Evolutionary conservation across 2,888 invertebrate genomes (phyloP).

Genomic region (Drosophila cracens): DNA sequence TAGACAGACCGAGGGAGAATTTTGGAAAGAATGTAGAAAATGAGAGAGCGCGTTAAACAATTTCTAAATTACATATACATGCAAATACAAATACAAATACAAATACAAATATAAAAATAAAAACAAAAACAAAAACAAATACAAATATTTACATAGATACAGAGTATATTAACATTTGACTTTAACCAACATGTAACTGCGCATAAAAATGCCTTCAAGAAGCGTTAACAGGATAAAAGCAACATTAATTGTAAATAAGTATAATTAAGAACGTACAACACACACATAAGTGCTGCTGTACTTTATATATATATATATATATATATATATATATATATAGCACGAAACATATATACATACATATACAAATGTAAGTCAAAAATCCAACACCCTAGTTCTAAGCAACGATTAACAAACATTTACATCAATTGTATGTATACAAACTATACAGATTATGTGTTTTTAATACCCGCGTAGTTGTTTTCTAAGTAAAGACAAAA

Average conservation of each 20-base stretch:
- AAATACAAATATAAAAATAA: constrained; percentile 3
- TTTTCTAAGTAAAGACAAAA: constrained; percentile 34
- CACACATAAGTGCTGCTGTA: constrained; percentile 30
- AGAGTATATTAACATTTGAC: constrained; percentile 34
- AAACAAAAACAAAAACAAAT: constrained; percentile 3
- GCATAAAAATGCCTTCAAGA: constrained; percentile 72
- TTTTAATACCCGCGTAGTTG: constrained; percentile 58
- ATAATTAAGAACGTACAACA: constrained; percentile 15
- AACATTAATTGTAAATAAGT: constrained; percentile 67
- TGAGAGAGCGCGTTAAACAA: constrained; percentile 1
- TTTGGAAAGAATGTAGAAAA: constrained; percentile 1
- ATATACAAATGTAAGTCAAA: constrained; percentile 23
- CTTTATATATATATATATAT: constrained; percentile 33
- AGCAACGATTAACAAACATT: constrained; percentile 25
- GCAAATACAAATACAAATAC: constrained; percentile 6
- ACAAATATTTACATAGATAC: constrained; percentile 41
- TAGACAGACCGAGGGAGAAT: constrained; percentile 5
- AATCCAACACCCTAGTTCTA: constrained; percentile 38
- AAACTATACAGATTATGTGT: constrained; percentile 39
- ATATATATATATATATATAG: constrained; percentile 29
- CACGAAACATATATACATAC: constrained; percentile 12
- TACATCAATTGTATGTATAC: constrained; percentile 29
- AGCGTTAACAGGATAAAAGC: constrained; percentile 62
- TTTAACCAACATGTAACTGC: constrained; percentile 52
- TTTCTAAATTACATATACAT: constrained; percentile 24